A percentile compares a stretch with the other conserved stretches of the same genome.
These are phyloP conservation scores for Tenualosa ilisha DNA, from an alignment of 2,797 vertebrate species.

Conservation along the genomic window DNA sequence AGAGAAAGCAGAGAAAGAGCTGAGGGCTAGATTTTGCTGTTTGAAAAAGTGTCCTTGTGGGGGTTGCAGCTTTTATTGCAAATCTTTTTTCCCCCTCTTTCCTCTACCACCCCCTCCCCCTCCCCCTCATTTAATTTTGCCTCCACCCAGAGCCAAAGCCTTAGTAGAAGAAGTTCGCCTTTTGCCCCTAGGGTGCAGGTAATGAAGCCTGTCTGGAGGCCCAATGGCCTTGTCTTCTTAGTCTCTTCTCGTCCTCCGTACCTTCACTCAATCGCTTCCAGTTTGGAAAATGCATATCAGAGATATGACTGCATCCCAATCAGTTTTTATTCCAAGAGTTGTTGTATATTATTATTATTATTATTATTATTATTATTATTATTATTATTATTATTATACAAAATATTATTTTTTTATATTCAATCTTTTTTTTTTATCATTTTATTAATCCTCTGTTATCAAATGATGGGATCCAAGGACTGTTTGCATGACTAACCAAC, in stretches of 20 bases:
- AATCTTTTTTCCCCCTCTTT: constrained; percentile 66
- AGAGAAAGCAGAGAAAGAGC: not conserved
- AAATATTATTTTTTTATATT: constrained; percentile 56
- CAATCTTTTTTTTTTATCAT: constrained; percentile 48
- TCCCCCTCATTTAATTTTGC: constrained; percentile 89
- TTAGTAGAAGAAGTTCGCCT: constrained; percentile 91
- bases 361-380: too few relatives aligned
- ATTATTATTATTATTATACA: too few relatives aligned
- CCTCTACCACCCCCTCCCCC: constrained; percentile 82
- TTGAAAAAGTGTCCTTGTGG: constrained; percentile 47
- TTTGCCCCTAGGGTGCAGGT: constrained; percentile 98
- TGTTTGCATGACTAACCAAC: constrained; percentile 82
- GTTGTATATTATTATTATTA: constrained; percentile 65
- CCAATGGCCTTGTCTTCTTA: constrained; percentile 63
- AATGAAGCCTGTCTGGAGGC: constrained; percentile 90
- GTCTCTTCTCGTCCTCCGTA: not conserved
- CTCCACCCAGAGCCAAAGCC: constrained; percentile 93
- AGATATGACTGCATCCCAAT: constrained; percentile 69
- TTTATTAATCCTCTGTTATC: constrained; percentile 63
- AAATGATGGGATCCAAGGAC: constrained; percentile 75
- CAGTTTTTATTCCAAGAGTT: constrained; percentile 40
- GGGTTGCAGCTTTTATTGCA: constrained; percentile 84
- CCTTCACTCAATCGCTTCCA: constrained; percentile 45
- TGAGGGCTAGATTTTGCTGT: not conserved
- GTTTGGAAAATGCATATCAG: constrained; percentile 86